Conservation (phyloP, 1,140 invertebrate genomes). For the Acromyrmex echinatior region DNA sequence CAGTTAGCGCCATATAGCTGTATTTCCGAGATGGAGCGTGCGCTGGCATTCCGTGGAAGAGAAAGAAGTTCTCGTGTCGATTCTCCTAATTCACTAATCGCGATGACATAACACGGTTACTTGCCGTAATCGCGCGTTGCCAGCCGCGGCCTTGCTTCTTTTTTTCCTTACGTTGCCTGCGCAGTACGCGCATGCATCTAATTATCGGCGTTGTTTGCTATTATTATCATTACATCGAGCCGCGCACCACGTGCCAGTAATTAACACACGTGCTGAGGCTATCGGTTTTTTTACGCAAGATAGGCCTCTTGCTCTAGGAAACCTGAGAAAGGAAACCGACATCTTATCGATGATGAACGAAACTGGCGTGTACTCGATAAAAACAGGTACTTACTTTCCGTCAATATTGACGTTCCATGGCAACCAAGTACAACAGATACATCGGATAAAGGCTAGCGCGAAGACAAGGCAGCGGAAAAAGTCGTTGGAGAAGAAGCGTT, state of each 20-base stretch:
- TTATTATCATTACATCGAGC: conserved; percentile 42
- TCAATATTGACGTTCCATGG: conserved; percentile 49
- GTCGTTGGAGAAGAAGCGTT: background rate
- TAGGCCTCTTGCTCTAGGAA: background rate
- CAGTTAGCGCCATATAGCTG: conserved; percentile 9
- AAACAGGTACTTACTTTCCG: conserved; percentile 49
- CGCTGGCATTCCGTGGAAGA: background rate
- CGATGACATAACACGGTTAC: conserved; percentile 39
- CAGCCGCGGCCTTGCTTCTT: conserved; percentile 44
- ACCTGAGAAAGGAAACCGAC: conserved; percentile 4
- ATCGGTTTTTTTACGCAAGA: background rate
- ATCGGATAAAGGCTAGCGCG: conserved; percentile 38
- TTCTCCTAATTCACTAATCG: conserved; percentile 31
- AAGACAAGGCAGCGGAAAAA: conserved; percentile 31
- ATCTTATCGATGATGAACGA: conserved; percentile 38
- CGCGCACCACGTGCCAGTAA: conserved; percentile 39
- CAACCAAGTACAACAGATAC: conserved; percentile 32
- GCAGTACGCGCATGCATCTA: conserved; percentile 31
- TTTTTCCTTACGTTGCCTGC: conserved; percentile 8
- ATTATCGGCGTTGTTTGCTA: conserved; percentile 49
- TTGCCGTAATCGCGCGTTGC: background rate
- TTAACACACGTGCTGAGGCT: conserved; percentile 30
- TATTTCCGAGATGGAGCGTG: background rate
- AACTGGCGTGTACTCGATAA: conserved; percentile 45
- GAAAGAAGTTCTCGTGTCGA: background rate